Percentiles rank a stretch among this genome's conserved stretches.
Evolutionary conservation across 2,113 vertebrate species (phyloP).

Genomic region (Salminus brasiliensis): DNA sequence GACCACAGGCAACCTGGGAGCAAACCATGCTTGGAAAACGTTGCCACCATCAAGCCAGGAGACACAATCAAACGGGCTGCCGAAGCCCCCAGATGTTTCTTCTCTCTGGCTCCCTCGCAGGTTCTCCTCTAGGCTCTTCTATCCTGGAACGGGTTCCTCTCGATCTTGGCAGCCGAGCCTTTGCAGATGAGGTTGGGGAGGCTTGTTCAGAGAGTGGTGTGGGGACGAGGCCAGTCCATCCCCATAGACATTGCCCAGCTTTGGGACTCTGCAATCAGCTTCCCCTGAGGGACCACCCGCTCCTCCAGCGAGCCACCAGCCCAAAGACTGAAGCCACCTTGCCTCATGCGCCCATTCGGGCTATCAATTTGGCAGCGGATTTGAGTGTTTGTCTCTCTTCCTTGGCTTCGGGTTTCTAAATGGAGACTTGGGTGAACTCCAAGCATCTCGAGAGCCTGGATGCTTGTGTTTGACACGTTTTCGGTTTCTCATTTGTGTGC

Average conservation of each 20-base stretch:
- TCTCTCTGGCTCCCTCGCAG: conserved; percentile 18
- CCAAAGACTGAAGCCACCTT: not conserved
- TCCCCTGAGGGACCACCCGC: conserved; percentile 26
- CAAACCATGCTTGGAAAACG: conserved; percentile 21
- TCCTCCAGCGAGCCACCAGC: not conserved
- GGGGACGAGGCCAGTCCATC: conserved; percentile 20
- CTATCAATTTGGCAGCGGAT: conserved; percentile 46
- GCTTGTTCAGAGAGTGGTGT: not conserved
- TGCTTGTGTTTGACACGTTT: conserved; percentile 38
- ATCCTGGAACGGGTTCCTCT: not conserved
- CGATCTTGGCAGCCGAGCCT: conserved; percentile 12
- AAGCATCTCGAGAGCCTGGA: conserved; percentile 38
- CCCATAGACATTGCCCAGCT: not conserved
- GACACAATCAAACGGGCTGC: conserved; percentile 26
- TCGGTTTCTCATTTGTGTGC: conserved; percentile 30
- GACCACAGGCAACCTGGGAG: conserved; percentile 5
- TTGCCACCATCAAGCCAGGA: conserved; percentile 1
- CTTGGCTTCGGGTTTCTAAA: conserved; percentile 41
- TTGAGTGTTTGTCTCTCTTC: conserved; percentile 42
- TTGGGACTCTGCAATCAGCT: conserved; percentile 24
- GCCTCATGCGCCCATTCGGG: conserved; percentile 14
- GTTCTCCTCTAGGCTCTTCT: conserved; percentile 46
- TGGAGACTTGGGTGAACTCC: conserved; percentile 41
- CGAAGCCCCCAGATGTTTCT: conserved; percentile 18
- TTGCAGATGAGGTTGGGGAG: conserved; percentile 34